A percentile compares a stretch with the other conserved stretches of the same genome.
Evolutionary conservation across 2,113 vertebrate genomes (phyloP).

Genomic region (western clawed frog (Xenopus tropicalis)): DNA sequence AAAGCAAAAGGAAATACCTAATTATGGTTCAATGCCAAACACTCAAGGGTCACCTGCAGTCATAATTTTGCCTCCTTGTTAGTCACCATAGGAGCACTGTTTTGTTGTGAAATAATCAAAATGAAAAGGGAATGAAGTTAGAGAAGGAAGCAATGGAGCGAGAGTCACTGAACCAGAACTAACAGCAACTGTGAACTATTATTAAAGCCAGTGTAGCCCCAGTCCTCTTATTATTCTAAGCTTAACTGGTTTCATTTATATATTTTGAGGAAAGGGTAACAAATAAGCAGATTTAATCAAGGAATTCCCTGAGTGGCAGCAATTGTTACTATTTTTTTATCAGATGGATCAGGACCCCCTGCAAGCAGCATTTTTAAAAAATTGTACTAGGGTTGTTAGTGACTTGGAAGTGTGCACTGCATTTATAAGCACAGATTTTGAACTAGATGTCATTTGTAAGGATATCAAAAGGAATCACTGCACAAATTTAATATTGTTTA

Average conservation of each 20-base stretch:
- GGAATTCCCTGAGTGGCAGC: conserved; percentile 13
- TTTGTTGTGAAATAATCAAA: conserved; percentile 36
- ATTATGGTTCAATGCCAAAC: conserved; percentile 40
- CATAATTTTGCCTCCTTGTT: conserved; percentile 27
- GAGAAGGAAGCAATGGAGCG: conserved; percentile 31
- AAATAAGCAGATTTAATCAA: conserved; percentile 14
- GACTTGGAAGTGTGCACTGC: too few species aligned
- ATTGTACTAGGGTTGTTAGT: too few species aligned
- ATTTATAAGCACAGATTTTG: too few species aligned
- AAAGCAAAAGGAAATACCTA: conserved; percentile 36
- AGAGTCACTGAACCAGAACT: conserved; percentile 35
- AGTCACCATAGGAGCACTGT: conserved; percentile 17
- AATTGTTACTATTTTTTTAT: conserved; percentile 1
- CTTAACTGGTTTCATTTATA: conserved; percentile 22
- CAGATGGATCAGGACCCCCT: neutral
- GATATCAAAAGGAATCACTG: too few species aligned
- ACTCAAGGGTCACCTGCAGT: conserved; percentile 40
- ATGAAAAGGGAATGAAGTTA: conserved; percentile 25
- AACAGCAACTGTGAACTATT: conserved; percentile 43
- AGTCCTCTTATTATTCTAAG: conserved; percentile 26
- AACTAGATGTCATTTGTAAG: too few species aligned
- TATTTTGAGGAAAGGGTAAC: neutral
- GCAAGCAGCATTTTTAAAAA: too few species aligned
- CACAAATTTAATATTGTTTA: too few species aligned
- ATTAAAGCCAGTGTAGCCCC: conserved; percentile 36